A percentile compares a stretch with the other conserved stretches of the same genome.
phyloP scores from a whole-genome alignment of 2,888 invertebrate genomes.

The Perizoma flavofasciatum region DNA sequence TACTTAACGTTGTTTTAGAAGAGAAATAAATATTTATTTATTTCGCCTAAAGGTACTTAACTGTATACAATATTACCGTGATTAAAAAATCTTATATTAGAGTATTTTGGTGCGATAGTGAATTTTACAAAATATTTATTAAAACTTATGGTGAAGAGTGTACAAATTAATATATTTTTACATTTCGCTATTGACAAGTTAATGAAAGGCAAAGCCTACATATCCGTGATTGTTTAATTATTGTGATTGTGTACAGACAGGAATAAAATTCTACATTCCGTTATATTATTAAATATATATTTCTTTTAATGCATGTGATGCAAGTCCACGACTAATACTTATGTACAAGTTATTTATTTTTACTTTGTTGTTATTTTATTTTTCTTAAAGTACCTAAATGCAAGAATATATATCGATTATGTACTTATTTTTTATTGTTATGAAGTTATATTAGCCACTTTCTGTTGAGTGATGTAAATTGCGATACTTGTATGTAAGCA shows the following conservation, averaged over 20 bases:
- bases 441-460: slow-evolving; percentile 36
- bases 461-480: slow-evolving; percentile 49
- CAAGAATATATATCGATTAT: slow-evolving; percentile 46
- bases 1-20: slow-evolving; percentile 64
- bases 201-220: slow-evolving; percentile 76
- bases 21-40: slow-evolving; percentile 58
- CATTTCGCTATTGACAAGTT: slow-evolving; percentile 79
- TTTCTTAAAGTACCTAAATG: slow-evolving; percentile 45
- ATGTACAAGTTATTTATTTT: slow-evolving; percentile 61
- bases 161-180: slow-evolving; percentile 84
- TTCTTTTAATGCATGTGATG: slow-evolving; percentile 77
- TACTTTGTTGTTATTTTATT: slow-evolving; percentile 61
- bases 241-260: slow-evolving; percentile 79
- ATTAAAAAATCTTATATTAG: slow-evolving; percentile 66
- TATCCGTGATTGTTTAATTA: slow-evolving; percentile 78
- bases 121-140: slow-evolving; percentile 81
- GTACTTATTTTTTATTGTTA: slow-evolving; percentile 56
- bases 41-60: slow-evolving; percentile 71
- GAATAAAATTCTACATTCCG: slow-evolving; percentile 83
- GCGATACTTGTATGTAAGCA: slow-evolving; percentile 38
- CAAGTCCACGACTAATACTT: slow-evolving; percentile 82
- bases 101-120: slow-evolving; percentile 82
- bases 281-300: slow-evolving; percentile 63
- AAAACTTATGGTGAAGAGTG: slow-evolving; percentile 72
- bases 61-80: slow-evolving; percentile 63